phyloP scores from a whole-genome alignment of 2,113 vertebrate genomes.

The Nerophis ophidion region DNA sequence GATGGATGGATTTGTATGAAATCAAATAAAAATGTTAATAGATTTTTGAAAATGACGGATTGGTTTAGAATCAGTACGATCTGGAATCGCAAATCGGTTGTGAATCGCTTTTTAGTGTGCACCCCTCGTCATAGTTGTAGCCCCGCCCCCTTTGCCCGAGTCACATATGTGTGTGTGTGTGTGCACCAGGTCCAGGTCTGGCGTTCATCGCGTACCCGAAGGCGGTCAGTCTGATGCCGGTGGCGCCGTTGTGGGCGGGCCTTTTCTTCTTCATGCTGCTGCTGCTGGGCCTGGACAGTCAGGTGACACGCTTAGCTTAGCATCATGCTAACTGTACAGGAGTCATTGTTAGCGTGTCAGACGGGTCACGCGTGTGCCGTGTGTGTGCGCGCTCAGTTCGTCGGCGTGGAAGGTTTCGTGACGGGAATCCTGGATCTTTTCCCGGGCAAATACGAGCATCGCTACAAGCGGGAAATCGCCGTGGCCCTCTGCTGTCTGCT shows the following conservation, averaged over 20 bases:
- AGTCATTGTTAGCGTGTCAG: neutral
- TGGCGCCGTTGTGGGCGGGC: slow-evolving; percentile 76
- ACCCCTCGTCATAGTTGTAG: neutral
- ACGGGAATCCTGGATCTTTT: slow-evolving; percentile 77
- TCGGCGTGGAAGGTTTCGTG: slow-evolving; percentile 78
- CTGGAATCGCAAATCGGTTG: no score
- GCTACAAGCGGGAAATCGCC: slow-evolving; percentile 69
- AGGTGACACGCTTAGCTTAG: slow-evolving; percentile 54
- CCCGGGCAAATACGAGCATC: slow-evolving; percentile 63
- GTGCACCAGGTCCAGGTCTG: slow-evolving; percentile 70
- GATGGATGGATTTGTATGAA: no score
- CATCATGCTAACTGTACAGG: neutral
- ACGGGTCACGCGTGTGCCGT: neutral
- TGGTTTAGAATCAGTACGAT: no score
- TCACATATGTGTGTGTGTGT: slow-evolving; percentile 5
- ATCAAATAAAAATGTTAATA: no score
- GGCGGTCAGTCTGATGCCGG: slow-evolving; percentile 77
- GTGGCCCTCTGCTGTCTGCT: slow-evolving; percentile 71
- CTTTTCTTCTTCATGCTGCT: slow-evolving; percentile 82
- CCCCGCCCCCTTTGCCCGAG: neutral
- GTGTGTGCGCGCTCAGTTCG: slow-evolving; percentile 60
- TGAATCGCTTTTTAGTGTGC: no score
- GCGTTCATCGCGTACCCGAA: slow-evolving; percentile 79
- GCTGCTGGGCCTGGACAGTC: slow-evolving; percentile 76
- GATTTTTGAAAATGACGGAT: no score